phyloP scores from a whole-genome alignment of 2,797 vertebrate genomes.

The Channallabes apus region DNA sequence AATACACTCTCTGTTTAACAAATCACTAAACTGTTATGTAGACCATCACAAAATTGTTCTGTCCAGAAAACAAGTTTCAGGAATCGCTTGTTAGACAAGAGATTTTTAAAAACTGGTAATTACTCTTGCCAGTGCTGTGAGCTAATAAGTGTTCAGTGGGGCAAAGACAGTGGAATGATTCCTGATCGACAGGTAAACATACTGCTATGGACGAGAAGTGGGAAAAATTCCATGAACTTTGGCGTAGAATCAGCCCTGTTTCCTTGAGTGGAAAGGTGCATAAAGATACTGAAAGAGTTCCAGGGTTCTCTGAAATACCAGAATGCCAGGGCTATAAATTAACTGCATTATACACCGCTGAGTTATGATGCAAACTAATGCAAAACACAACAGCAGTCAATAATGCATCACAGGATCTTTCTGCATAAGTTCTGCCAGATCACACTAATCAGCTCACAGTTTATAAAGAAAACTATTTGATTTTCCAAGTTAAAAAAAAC shows the following conservation, averaged over 20 bases:
- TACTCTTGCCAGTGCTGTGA: neutral
- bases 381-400: neutral
- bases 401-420: conserved; percentile 1
- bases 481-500: neutral
- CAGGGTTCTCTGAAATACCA: neutral
- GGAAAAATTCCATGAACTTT: neutral
- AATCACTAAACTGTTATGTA: neutral
- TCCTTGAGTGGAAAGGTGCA: neutral
- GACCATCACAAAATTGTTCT: neutral
- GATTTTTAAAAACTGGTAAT: neutral
- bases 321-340: neutral
- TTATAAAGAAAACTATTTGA: neutral
- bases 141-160: neutral
- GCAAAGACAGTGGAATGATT: neutral
- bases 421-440: conserved; percentile 18
- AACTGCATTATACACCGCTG: neutral
- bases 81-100: neutral
- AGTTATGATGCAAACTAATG: neutral
- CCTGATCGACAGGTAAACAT: neutral
- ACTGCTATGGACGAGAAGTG: neutral
- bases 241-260: neutral
- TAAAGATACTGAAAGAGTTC: neutral
- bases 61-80: neutral
- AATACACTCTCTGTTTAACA: neutral
- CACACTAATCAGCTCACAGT: neutral